These are phyloP conservation scores for Cinclus cinclus DNA, from an alignment of 2,113 vertebrate genomes.

Conservation along the genomic window DNA sequence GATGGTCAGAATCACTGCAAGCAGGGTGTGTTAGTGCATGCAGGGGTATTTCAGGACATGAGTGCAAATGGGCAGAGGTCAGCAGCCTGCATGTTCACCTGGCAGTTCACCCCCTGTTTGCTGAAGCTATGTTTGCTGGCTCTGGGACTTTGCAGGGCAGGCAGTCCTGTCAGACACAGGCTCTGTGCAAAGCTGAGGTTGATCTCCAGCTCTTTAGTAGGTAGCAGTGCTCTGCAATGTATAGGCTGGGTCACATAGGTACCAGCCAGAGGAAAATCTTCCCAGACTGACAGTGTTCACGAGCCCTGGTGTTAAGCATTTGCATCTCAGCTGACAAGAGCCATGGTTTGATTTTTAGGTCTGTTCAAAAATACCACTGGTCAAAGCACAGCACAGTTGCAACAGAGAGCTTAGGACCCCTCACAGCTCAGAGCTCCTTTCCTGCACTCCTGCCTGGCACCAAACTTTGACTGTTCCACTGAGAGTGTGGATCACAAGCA, in stretches of 20 bases:
- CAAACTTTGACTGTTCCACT: background rate
- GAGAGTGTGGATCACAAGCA: background rate
- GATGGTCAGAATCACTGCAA: background rate
- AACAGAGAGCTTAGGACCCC: background rate
- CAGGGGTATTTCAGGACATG: background rate
- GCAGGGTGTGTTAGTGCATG: background rate
- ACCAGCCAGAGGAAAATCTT: background rate
- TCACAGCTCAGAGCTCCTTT: background rate
- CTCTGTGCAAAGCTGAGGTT: background rate
- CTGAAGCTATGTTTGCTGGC: background rate
- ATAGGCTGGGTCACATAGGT: background rate
- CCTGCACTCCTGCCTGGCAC: accelerated
- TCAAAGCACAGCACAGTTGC: background rate
- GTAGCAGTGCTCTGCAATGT: background rate
- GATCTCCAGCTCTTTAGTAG: background rate
- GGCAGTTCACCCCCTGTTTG: accelerated
- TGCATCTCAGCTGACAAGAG: background rate
- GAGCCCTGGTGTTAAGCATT: background rate
- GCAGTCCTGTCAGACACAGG: background rate
- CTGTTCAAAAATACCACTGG: background rate
- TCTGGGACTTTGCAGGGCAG: background rate
- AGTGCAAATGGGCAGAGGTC: background rate
- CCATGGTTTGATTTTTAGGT: background rate
- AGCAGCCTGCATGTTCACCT: background rate
- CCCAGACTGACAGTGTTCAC: background rate